Percentiles rank a stretch among this genome's conserved stretches.
Evolutionary conservation across 2,888 invertebrate species (phyloP).

Genomic region (Tetragonisca angustula): DNA sequence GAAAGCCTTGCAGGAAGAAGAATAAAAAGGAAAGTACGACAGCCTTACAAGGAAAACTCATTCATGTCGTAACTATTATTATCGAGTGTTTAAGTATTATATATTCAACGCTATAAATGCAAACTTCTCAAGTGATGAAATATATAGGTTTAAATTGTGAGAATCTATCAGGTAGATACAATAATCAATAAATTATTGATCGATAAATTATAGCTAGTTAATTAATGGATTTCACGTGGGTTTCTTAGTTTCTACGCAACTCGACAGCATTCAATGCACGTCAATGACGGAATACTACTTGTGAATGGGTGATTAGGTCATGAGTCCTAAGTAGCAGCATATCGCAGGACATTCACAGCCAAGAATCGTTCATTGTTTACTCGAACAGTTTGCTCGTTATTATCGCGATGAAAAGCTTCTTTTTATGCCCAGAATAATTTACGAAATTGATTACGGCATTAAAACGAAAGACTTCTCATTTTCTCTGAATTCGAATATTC

Average conservation of each 20-base stretch:
- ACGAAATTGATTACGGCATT: background rate
- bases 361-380: slow-evolving; percentile 75
- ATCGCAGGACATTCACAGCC: slow-evolving; percentile 77
- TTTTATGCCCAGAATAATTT: slow-evolving; percentile 1
- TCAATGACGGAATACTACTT: slow-evolving; percentile 43
- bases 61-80: background rate
- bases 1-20: background rate
- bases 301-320: slow-evolving; percentile 60
- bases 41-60: background rate
- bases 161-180: background rate
- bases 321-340: slow-evolving; percentile 30
- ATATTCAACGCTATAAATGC: too few species aligned
- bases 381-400: slow-evolving; percentile 31
- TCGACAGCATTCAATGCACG: slow-evolving; percentile 35
- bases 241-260: slow-evolving; percentile 7
- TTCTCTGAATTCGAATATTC: background rate
- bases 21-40: background rate
- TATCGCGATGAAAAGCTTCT: slow-evolving; percentile 21
- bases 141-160: background rate
- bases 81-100: background rate
- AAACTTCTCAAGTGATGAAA: background rate
- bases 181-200: background rate
- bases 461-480: background rate
- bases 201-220: background rate
- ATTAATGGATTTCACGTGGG: slow-evolving; percentile 29